Percentiles rank a stretch among this genome's conserved stretches.
Conservation (phyloP, 2,888 invertebrate genomes). For the Ophioninae sp. region DNA sequence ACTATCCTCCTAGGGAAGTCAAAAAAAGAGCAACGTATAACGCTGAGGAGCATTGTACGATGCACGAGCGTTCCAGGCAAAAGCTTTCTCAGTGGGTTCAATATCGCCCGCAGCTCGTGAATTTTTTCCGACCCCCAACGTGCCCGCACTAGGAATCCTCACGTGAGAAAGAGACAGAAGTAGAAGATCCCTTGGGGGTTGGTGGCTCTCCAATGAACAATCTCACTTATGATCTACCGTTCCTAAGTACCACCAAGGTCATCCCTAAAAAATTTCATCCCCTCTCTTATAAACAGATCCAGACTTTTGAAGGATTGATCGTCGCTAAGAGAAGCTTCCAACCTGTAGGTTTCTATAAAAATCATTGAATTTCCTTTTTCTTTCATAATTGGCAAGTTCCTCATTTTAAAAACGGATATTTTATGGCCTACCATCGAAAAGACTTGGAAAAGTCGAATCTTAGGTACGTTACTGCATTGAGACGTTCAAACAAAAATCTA, state of each 20-base stretch:
- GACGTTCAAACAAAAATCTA: neutral
- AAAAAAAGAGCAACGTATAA: slow-evolving; percentile 1
- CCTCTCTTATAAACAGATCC: neutral
- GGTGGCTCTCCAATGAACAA: slow-evolving; percentile 32
- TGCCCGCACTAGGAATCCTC: slow-evolving; percentile 11
- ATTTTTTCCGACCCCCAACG: slow-evolving; percentile 49
- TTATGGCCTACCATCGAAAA: neutral
- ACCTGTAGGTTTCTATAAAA: neutral
- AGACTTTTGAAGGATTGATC: neutral
- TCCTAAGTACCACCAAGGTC: slow-evolving; percentile 15
- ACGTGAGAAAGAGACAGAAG: neutral
- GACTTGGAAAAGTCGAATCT: neutral
- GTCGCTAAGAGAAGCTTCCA: neutral
- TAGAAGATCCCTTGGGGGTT: slow-evolving; percentile 5
- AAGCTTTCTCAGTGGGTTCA: slow-evolving; percentile 37
- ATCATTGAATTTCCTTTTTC: too few relatives aligned
- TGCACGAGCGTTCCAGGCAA: slow-evolving; percentile 23
- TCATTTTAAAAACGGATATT: neutral
- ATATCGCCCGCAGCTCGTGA: slow-evolving; percentile 50
- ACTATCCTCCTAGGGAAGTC: neutral
- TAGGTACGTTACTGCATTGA: neutral
- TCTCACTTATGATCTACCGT: slow-evolving; percentile 28
- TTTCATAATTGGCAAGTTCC: neutral
- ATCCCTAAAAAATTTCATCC: slow-evolving; percentile 21
- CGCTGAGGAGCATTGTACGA: neutral